Evolutionary conservation across 2,797 vertebrate genomes (phyloP).

Genomic region (Rhinoraja longicauda): DNA sequence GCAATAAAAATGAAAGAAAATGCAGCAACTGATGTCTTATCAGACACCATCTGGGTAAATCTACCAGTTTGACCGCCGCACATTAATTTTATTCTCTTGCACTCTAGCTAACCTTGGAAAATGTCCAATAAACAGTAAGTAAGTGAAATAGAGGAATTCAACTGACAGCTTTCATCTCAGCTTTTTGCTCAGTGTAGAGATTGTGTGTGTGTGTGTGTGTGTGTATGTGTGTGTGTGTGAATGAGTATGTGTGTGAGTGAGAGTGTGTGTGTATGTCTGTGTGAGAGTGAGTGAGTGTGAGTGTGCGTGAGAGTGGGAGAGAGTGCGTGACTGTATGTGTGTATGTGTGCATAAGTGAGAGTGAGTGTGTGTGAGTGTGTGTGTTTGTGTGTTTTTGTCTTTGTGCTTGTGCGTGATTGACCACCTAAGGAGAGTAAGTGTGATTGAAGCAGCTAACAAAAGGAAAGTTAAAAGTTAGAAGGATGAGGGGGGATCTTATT

Average conservation of each 20-base stretch:
- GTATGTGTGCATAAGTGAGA: background rate
- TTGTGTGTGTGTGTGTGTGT: background rate
- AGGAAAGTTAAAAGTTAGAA: no score
- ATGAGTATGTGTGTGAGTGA: background rate
- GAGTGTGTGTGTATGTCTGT: background rate
- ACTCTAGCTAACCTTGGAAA: slow-evolving; percentile 70
- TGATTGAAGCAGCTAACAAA: background rate
- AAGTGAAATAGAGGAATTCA: slow-evolving; percentile 49
- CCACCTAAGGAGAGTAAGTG: background rate
- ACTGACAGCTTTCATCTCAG: slow-evolving; percentile 34
- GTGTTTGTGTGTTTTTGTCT: background rate
- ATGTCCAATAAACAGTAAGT: slow-evolving; percentile 71
- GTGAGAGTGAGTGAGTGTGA: background rate
- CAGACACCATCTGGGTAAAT: slow-evolving; percentile 39
- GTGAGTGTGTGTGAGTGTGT: background rate
- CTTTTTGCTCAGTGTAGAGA: background rate
- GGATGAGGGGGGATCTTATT: no score
- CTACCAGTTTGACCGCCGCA: slow-evolving; percentile 35
- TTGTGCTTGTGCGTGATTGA: background rate
- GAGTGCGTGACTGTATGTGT: background rate
- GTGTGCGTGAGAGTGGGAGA: no score
- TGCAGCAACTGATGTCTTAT: slow-evolving; percentile 37
- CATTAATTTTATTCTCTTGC: slow-evolving; percentile 46
- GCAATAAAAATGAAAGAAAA: slow-evolving; percentile 38
- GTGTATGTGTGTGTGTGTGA: background rate